Evolutionary conservation across 2,113 vertebrate species (phyloP).

Genomic region (Forbesichthys agassizii): DNA sequence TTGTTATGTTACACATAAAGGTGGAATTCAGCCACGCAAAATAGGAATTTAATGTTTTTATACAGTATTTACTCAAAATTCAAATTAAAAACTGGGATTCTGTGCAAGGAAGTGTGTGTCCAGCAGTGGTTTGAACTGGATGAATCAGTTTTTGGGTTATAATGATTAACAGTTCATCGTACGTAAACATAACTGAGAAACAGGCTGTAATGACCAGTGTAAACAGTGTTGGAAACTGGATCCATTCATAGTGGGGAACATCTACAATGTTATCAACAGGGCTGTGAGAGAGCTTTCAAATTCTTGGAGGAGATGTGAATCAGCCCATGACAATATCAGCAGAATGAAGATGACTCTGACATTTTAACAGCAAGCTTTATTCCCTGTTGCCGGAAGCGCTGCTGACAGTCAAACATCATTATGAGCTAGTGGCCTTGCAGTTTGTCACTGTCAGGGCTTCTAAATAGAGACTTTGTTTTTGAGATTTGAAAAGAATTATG

Average conservation of each 20-base stretch:
- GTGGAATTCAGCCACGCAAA: too few species aligned
- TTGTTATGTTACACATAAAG: too few species aligned
- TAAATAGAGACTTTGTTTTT: slow-evolving; percentile 77
- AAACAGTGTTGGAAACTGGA: slow-evolving; percentile 24
- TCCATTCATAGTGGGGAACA: slow-evolving; percentile 7
- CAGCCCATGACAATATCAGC: slow-evolving; percentile 56
- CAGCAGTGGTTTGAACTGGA: too few species aligned
- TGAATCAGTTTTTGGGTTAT: too few species aligned
- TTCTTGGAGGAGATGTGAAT: slow-evolving; percentile 46
- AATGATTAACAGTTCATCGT: background rate
- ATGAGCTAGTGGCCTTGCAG: slow-evolving; percentile 66
- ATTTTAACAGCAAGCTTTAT: slow-evolving; percentile 50
- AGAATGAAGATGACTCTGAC: slow-evolving; percentile 64
- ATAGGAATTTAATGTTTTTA: background rate
- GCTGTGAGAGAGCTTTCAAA: slow-evolving; percentile 46
- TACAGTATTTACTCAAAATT: too few species aligned
- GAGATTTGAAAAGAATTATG: slow-evolving; percentile 72
- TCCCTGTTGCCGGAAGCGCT: slow-evolving; percentile 58
- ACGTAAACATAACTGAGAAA: background rate
- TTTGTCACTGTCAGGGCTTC: slow-evolving; percentile 74
- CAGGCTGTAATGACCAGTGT: slow-evolving; percentile 1
- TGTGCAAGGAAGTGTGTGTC: too few species aligned
- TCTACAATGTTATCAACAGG: slow-evolving; percentile 30
- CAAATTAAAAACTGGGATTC: too few species aligned
- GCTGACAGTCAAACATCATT: slow-evolving; percentile 74